phyloP scores from a whole-genome alignment of 2,888 invertebrate species.

The Spilosoma lubricipeda region DNA sequence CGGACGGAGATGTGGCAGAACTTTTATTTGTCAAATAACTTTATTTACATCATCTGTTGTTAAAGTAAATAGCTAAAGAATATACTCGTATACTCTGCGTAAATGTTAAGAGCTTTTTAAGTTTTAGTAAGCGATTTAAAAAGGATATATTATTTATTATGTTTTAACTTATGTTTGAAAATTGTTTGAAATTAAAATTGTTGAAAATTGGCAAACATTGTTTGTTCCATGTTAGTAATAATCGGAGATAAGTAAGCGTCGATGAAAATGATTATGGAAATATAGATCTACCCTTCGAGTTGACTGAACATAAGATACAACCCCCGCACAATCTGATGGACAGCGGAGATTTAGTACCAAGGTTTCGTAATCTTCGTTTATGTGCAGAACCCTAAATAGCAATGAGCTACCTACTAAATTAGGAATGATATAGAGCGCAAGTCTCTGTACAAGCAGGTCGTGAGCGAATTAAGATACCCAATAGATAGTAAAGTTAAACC shows the following conservation, averaged over 20 bases:
- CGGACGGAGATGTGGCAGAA: not conserved
- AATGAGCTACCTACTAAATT: not conserved
- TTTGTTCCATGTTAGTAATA: not conserved
- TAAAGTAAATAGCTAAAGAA: too few species aligned
- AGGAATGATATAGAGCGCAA: not conserved
- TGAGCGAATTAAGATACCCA: slow-evolving; percentile 52
- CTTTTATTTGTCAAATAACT: not conserved
- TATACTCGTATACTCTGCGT: not conserved
- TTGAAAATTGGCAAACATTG: not conserved
- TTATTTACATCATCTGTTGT: too few species aligned
- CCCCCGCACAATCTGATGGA: not conserved
- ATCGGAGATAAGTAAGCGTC: not conserved
- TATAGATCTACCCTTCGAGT: not conserved
- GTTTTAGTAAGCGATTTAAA: too few species aligned
- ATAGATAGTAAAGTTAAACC: slow-evolving; percentile 64
- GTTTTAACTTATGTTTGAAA: too few species aligned
- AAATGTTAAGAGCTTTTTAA: not conserved
- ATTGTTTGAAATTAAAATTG: too few species aligned
- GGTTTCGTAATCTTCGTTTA: not conserved
- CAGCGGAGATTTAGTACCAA: not conserved
- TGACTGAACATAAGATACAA: not conserved
- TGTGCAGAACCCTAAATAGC: not conserved
- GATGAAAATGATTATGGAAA: not conserved
- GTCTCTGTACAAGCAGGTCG: slow-evolving; percentile 21
- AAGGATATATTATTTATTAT: too few species aligned